Percentiles rank a stretch among this genome's conserved stretches.
phyloP scores from a whole-genome alignment of 2,797 vertebrate species.

The Craterocephalus amniculus region DNA sequence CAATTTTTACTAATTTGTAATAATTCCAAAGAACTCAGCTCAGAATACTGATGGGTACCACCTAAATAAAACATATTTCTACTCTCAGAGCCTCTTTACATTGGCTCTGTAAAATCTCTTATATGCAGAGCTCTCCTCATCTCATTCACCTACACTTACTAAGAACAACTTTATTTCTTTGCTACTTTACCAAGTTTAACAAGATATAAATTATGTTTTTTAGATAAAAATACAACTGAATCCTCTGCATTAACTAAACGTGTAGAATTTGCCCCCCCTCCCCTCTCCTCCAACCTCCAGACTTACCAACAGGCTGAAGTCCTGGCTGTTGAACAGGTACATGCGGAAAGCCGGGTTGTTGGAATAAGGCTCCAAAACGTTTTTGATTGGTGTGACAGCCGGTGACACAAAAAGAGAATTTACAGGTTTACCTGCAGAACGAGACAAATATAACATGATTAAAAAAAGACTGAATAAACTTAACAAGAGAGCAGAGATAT shows the following conservation, averaged over 20 bases:
- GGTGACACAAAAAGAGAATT: conserved; percentile 93
- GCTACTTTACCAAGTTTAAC: background rate
- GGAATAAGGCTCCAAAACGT: conserved; percentile 77
- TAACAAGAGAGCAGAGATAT: background rate
- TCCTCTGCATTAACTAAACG: background rate
- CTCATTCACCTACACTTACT: too few species aligned
- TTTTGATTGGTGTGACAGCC: conserved; percentile 92
- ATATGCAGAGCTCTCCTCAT: background rate
- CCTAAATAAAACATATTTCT: background rate
- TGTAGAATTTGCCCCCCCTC: too few species aligned
- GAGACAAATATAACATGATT: background rate
- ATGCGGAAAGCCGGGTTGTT: conserved; percentile 93
- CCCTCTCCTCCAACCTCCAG: too few species aligned
- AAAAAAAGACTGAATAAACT: background rate
- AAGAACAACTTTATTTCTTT: background rate
- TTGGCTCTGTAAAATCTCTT: background rate
- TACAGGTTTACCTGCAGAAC: conserved; percentile 83
- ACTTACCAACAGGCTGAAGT: conserved; percentile 87
- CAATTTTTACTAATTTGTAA: background rate
- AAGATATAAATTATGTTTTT: too few species aligned
- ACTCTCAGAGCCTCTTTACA: background rate
- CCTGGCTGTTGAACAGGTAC: conserved; percentile 83
- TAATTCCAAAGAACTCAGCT: background rate
- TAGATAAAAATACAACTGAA: background rate
- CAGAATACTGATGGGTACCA: background rate